Conservation (phyloP, 2,888 invertebrate genomes). For the Halocaridina rubra region DNA sequence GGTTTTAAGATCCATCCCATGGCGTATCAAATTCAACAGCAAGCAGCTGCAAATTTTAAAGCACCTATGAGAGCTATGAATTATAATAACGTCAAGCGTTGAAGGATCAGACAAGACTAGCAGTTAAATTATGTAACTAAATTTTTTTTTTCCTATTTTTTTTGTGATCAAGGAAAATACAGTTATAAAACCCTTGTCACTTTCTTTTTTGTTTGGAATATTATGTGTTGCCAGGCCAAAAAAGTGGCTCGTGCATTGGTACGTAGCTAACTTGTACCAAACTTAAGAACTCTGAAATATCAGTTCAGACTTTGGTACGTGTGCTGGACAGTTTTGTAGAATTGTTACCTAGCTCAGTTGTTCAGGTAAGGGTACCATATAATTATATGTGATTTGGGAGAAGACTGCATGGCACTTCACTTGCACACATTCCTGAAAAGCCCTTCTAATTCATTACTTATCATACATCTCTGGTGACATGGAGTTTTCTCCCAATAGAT, state of each 20-base stretch:
- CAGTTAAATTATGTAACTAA: not conserved
- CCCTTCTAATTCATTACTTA: slow-evolving; percentile 10
- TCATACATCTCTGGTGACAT: slow-evolving; percentile 17
- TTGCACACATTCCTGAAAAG: slow-evolving; percentile 36
- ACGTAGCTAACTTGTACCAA: no score
- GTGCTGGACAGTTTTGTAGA: no score
- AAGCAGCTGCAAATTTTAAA: slow-evolving; percentile 92
- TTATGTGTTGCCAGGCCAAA: no score
- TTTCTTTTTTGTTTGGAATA: not conserved
- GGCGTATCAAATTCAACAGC: slow-evolving; percentile 98
- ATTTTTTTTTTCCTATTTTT: not conserved
- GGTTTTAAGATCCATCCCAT: slow-evolving; percentile 99
- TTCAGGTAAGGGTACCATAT: not conserved
- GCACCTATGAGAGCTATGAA: slow-evolving; percentile 87
- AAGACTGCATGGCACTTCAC: slow-evolving; percentile 15
- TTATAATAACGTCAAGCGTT: slow-evolving; percentile 89
- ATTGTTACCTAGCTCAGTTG: not conserved
- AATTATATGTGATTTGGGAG: not conserved
- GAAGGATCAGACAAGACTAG: not conserved
- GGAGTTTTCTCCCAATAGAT: slow-evolving; percentile 11
- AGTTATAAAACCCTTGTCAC: no score
- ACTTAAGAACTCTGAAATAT: no score
- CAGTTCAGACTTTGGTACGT: no score
- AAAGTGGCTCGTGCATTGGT: no score
- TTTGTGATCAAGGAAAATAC: slow-evolving; percentile 9